Base-by-base conservation (phyloP, 2,888 invertebrate genomes). In the Nomada fabriciana region DNA sequence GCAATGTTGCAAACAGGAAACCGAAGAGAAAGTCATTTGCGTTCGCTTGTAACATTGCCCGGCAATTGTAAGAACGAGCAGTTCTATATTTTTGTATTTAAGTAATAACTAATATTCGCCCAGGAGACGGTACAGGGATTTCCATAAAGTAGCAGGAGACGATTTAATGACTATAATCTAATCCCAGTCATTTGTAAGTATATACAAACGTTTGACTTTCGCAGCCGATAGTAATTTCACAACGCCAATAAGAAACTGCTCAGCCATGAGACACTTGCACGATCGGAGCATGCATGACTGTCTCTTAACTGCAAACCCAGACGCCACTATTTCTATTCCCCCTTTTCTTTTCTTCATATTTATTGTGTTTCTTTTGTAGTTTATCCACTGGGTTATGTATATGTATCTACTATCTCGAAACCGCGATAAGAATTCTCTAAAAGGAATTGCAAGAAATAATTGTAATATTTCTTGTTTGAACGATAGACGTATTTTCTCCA, bases 131-230 rank as follows among this genome's bases (percentile, higher is more conserved):
- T 20, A 5, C 20, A 36, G 29, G 18, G 13, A 69, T 52, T 52
- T 61, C 61, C 61, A 60, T 7, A 42, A 61, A 67, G n/a, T 7
- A 36, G 15, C 36, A 13, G 15, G 20, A 7, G 43, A 64, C 20
- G 25, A 47, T 72, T 78, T 68, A 69, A 73, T 36, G 20, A 43
- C 25, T 15, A 20, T 20, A 70, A 63, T 74, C 79, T 43, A 43
- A 71, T 53, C 13, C 36, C n/a, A 1, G 18, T 52, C 63, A 74
- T 82, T 85, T 84, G 78, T 79, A 73, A 7, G 47, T 15, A 15
- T 1, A 13, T 36, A 36, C 65, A 78, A 82, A 85, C 76, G 76
- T 73, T 82, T 57, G 55, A 23, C 55, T 42, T 47, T 63, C 67
- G 57, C 65, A 18, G 57, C 15, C 20, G 57, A 71, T 74, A 53